Evolutionary conservation across 1,140 invertebrate species (phyloP).

Genomic region (Cardiocondyla obscurior): DNA sequence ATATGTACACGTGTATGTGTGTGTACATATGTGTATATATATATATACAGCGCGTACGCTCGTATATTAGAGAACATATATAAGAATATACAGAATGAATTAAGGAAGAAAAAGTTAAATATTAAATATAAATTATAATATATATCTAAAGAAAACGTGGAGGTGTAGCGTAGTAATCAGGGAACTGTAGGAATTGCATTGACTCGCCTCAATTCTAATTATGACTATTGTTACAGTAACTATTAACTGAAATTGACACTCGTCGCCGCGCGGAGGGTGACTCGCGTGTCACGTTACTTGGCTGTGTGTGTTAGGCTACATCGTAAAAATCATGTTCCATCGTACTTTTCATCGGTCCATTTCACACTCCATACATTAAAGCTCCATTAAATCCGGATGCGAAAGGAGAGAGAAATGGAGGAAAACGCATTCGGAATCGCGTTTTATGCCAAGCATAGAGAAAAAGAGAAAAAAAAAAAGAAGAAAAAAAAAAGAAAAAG

Average conservation of each 20-base stretch:
- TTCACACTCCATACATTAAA: conserved; percentile 64
- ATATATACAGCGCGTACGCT: not conserved
- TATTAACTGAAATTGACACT: conserved; percentile 75
- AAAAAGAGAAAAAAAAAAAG: too few relatives aligned
- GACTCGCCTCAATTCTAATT: conserved; percentile 77
- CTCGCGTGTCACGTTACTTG: conserved; percentile 79
- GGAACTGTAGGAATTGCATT: conserved; percentile 79
- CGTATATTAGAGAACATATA: not conserved
- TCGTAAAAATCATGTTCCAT: conserved; percentile 77
- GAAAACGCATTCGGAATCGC: conserved; percentile 17
- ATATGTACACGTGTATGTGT: too few relatives aligned
- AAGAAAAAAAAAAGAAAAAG: too few relatives aligned
- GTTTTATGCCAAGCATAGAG: conserved; percentile 36
- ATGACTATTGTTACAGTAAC: conserved; percentile 72
- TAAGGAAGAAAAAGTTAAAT: not conserved
- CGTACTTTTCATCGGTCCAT: conserved; percentile 58
- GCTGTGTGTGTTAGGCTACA: conserved; percentile 83
- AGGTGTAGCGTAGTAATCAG: conserved; percentile 72
- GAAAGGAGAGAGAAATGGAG: conserved; percentile 46
- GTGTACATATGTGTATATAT: conserved; percentile 15
- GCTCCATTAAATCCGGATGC: conserved; percentile 57
- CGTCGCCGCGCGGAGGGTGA: conserved; percentile 59
- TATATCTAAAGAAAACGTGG: conserved; percentile 63
- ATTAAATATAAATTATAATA: not conserved
- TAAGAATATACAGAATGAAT: not conserved